Conservation (phyloP, 35 echinoderm and acorn worm genomes). For the Holothuria glaberrima region DNA sequence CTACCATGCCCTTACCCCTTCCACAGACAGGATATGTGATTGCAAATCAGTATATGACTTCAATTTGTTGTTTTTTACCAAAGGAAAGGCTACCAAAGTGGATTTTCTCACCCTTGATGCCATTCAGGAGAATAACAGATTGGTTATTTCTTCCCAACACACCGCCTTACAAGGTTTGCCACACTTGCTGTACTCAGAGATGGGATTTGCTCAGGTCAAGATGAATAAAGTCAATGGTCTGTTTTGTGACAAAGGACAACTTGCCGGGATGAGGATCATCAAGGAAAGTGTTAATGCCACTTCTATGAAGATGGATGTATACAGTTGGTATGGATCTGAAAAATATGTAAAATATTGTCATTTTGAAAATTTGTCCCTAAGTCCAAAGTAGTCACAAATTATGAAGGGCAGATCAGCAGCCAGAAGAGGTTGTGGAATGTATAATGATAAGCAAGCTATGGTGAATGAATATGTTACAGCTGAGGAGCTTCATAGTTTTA, state of each 20-base stretch:
- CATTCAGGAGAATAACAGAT: background rate
- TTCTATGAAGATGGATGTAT: background rate
- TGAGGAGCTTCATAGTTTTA: too few species aligned
- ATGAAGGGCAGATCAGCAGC: too few species aligned
- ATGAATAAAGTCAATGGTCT: constrained; percentile 6
- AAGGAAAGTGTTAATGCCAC: background rate
- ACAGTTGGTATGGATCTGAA: background rate
- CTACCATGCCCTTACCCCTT: too few species aligned
- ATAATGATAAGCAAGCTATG: too few species aligned
- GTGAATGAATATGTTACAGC: too few species aligned
- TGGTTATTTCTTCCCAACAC: background rate
- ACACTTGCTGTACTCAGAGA: background rate
- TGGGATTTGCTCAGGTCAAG: constrained; percentile 14
- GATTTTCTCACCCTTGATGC: constrained; percentile 8
- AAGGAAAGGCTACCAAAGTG: constrained; percentile 4
- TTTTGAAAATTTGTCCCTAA: too few species aligned
- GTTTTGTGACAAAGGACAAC: background rate
- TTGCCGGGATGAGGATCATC: background rate
- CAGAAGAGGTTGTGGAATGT: too few species aligned
- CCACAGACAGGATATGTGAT: too few species aligned
- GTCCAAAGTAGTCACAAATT: too few species aligned
- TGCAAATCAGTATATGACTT: too few species aligned
- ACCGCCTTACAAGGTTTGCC: background rate
- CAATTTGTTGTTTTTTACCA: background rate
- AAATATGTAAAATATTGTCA: too few species aligned